These are phyloP conservation scores for Sinocyclocheilus maitianheensis DNA, from an alignment of 2,113 vertebrate species.

Conservation along the genomic window DNA sequence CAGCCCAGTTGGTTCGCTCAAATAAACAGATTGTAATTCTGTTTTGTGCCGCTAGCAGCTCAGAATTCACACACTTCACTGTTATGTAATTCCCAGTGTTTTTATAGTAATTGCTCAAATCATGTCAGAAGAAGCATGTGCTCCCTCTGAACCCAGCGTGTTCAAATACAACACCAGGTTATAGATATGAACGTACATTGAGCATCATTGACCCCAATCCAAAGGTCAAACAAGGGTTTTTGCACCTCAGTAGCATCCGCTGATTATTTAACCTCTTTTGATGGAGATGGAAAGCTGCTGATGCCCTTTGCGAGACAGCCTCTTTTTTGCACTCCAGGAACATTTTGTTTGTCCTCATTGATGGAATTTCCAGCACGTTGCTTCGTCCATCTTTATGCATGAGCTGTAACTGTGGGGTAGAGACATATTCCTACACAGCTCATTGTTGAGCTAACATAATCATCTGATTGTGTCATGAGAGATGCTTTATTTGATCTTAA, in stretches of 20 bases:
- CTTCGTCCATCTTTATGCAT: conserved; percentile 10
- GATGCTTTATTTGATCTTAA: conserved; percentile 39
- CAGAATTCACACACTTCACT: conserved; percentile 20
- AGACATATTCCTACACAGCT: conserved; percentile 28
- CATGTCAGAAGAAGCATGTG: background rate
- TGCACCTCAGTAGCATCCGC: background rate
- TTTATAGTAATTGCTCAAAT: background rate
- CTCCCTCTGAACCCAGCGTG: background rate
- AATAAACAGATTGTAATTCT: background rate
- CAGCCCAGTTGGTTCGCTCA: background rate
- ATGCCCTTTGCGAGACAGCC: conserved; percentile 30
- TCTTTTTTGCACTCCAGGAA: conserved; percentile 42
- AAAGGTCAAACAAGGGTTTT: conserved; percentile 24
- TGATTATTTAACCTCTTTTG: conserved; percentile 31
- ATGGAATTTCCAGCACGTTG: conserved; percentile 39
- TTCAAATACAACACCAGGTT: conserved; percentile 27
- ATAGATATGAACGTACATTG: background rate
- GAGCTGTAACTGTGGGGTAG: conserved; percentile 10
- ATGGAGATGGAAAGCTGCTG: conserved; percentile 11
- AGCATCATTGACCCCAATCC: conserved; percentile 37
- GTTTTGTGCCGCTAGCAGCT: background rate
- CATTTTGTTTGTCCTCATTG: conserved; percentile 44
- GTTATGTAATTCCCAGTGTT: background rate
- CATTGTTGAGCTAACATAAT: conserved; percentile 42
- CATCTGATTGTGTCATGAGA: conserved; percentile 42